Evolutionary conservation across 1,140 invertebrate species (phyloP).

Genomic region (Penaeus chinensis): DNA sequence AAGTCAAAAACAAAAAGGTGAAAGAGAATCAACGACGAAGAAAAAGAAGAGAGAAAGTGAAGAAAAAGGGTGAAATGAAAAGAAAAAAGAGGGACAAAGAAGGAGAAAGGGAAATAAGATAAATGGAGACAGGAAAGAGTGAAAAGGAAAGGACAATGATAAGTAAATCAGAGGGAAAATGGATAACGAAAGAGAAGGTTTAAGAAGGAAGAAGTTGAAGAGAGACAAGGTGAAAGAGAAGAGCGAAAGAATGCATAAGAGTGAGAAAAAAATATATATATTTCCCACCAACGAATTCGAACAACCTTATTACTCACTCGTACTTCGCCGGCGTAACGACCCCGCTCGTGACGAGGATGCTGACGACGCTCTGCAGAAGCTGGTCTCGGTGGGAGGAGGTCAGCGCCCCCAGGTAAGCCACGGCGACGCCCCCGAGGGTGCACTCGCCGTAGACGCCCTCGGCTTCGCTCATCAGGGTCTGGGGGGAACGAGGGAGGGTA

Average conservation of each 20-base stretch:
- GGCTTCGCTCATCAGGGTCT: constrained; percentile 52
- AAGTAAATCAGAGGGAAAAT: no score
- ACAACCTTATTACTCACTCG: constrained; percentile 18
- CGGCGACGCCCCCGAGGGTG: constrained; percentile 56
- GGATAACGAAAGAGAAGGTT: no score
- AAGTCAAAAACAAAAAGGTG: no score
- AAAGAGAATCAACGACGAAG: no score
- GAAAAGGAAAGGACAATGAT: no score
- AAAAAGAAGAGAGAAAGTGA: no score
- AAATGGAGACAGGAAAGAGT: no score
- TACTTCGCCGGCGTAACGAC: constrained; percentile 40
- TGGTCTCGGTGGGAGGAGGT: constrained; percentile 12
- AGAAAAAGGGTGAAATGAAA: no score
- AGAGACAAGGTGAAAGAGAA: background rate
- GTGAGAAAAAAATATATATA: background rate
- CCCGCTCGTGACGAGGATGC: constrained; percentile 18
- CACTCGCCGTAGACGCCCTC: constrained; percentile 62
- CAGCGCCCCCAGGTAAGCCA: constrained; percentile 58
- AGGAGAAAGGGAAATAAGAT: no score
- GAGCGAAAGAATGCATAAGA: background rate
- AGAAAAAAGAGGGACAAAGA: no score
- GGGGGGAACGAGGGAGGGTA: background rate
- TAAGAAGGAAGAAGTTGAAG: no score
- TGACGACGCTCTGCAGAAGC: constrained; percentile 23
- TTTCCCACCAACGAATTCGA: no score